Evolutionary conservation across 2,797 vertebrate genomes (phyloP).

Genomic region (Fundulus diaphanus): DNA sequence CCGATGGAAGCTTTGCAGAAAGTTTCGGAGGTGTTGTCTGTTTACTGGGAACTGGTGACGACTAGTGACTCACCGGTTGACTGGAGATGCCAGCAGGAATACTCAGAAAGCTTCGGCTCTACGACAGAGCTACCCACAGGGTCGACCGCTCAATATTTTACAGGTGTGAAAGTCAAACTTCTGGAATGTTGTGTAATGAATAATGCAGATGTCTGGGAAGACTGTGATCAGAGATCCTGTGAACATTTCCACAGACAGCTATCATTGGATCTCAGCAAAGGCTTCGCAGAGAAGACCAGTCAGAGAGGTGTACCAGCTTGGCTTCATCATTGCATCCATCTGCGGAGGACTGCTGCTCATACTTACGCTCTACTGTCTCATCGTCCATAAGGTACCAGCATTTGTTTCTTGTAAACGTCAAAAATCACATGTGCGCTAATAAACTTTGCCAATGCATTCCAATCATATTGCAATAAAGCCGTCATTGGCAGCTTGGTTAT

Average conservation of each 20-base stretch:
- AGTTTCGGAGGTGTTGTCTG: constrained; percentile 73
- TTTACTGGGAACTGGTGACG: constrained; percentile 80
- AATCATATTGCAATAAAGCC: constrained; percentile 23
- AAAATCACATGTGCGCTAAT: constrained; percentile 16
- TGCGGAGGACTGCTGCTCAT: constrained; percentile 77
- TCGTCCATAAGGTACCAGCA: constrained; percentile 77
- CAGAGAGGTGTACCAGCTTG: constrained; percentile 73
- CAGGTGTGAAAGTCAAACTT: constrained; percentile 59
- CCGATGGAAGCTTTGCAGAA: constrained; percentile 76
- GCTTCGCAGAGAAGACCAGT: constrained; percentile 59
- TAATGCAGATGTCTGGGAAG: constrained; percentile 17
- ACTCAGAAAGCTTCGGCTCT: constrained; percentile 60
- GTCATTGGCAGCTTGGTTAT: constrained; percentile 13
- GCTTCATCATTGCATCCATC: constrained; percentile 77
- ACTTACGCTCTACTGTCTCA: constrained; percentile 75
- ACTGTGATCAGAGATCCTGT: constrained; percentile 28
- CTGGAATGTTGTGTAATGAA: constrained; percentile 20
- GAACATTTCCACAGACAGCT: constrained; percentile 67
- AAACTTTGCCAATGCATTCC: constrained; percentile 36
- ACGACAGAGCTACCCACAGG: constrained; percentile 57
- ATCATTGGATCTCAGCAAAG: constrained; percentile 57
- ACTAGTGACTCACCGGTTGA: constrained; percentile 68
- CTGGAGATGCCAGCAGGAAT: constrained; percentile 82
- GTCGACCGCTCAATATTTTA: constrained; percentile 47
- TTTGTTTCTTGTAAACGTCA: constrained; percentile 29